Evolutionary conservation across 1,140 invertebrate species (phyloP), one percentile per base, ranked within the genome.

Genomic region (Drosophila ambigua): DNA sequence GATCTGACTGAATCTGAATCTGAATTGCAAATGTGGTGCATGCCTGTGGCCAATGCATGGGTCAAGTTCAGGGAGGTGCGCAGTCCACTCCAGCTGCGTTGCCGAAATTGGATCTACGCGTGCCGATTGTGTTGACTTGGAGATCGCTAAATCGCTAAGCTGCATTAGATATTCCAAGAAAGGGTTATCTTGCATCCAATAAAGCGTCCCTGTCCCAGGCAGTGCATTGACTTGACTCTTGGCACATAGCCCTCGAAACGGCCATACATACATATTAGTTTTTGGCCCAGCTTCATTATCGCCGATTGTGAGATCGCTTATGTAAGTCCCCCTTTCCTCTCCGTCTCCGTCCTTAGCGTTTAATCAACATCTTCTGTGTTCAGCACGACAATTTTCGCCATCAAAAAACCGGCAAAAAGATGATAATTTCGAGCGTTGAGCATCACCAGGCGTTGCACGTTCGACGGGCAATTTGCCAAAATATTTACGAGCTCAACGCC

Each of bases 401-500:
- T 75, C 35, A 46, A 39, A 28, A 53, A 74, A 74, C 72, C 61
- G 60, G 57, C 50, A 58, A 79, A 79, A 53, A 77, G 52, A 77
- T 59, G 48, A 61, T 80, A 54, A 77, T 72, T 63, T 60, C 58
- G 59, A 20, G 8, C 11, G 11, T 39, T 5, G 35, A 31, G 43
- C 52, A 77, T 69, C 35, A 51, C 53, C 35, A 85, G 59, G 58
- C 78, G 59, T 13, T 59, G 82, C 83, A 88, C 82, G 82, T 87
- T 41, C 61, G 39, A 5, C 23, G 57, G 66, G 83, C 68, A 87
- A 87, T 87, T 87, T 87, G 83, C 83, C 79, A 88, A 87, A 88
- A 83, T 87, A 87, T 87, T 87, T 87, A 87, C 83, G 83, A 87
- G 79, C 72, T 46, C 63, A 53, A 87, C 83, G 75, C 78, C 82